A percentile compares a stretch with the other conserved stretches of the same genome.
These are phyloP conservation scores for Chaetogeoica ovagalla DNA, from an alignment of 2,888 invertebrate species.

Conservation along the genomic window DNA sequence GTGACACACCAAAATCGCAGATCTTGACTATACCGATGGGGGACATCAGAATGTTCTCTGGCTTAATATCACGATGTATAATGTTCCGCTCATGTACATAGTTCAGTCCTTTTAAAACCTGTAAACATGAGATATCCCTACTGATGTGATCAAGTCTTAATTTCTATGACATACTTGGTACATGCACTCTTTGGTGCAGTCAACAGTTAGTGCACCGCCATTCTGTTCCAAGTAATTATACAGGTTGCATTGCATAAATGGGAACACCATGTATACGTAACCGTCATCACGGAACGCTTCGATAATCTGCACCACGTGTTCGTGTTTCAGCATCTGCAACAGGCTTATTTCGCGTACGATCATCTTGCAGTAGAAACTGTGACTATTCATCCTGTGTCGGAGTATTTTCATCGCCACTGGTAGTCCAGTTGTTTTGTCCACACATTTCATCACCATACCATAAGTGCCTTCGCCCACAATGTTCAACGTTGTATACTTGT, in stretches of 20 bases:
- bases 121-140: neutral
- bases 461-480: constrained; percentile 20
- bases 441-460: constrained; percentile 18
- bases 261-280: constrained; percentile 29
- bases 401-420: constrained; percentile 10
- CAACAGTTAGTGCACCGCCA: neutral
- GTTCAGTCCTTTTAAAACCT: constrained; percentile 31
- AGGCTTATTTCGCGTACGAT: constrained; percentile 22
- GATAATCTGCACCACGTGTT: constrained; percentile 14
- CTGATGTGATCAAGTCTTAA: neutral
- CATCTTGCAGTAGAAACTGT: neutral
- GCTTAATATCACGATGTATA: constrained; percentile 28
- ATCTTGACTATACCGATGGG: constrained; percentile 13
- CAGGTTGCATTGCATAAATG: constrained; percentile 19
- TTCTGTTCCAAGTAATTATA: constrained; percentile 12
- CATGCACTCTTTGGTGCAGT: neutral
- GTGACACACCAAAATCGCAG: constrained; percentile 28
- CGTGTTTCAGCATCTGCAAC: neutral
- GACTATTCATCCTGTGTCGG: neutral
- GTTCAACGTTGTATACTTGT: neutral
- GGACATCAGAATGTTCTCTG: constrained; percentile 24
- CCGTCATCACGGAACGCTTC: neutral
- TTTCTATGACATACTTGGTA: constrained; percentile 18
- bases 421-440: neutral
- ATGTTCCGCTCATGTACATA: constrained; percentile 16